phyloP scores from a whole-genome alignment of 1,140 invertebrate genomes.

The Ericerus pela region DNA sequence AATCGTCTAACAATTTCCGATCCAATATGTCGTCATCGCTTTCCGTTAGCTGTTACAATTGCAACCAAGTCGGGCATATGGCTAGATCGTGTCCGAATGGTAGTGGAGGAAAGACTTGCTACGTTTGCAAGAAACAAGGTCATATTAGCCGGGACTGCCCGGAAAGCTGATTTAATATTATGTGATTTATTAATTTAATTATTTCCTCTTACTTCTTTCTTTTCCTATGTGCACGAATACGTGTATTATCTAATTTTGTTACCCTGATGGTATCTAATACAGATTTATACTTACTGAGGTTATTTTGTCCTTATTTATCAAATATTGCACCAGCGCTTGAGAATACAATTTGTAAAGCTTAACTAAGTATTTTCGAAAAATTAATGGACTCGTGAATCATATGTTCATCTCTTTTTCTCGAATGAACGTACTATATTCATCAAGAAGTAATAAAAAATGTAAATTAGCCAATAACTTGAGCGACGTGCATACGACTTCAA shows the following conservation, averaged over 20 bases:
- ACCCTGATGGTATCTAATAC: conserved; percentile 4
- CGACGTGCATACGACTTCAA: too few species aligned
- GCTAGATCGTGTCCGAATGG: conserved; percentile 17
- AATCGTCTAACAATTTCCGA: conserved; percentile 9
- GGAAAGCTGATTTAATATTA: too few species aligned
- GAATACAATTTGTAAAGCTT: too few species aligned
- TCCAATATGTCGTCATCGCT: conserved; percentile 13
- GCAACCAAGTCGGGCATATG: conserved; percentile 18
- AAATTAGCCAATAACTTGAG: too few species aligned
- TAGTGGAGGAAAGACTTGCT: conserved; percentile 18
- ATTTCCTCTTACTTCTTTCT: too few species aligned
- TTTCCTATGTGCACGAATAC: background rate
- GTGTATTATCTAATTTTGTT: conserved; percentile 4
- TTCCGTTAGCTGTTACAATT: conserved; percentile 15
- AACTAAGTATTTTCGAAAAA: too few species aligned
- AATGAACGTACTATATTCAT: too few species aligned
- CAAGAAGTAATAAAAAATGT: too few species aligned
- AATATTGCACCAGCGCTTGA: too few species aligned
- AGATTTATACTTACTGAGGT: conserved; percentile 9
- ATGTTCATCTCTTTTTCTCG: too few species aligned
- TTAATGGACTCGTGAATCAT: too few species aligned
- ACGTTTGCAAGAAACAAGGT: conserved; percentile 16
- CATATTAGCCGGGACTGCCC: conserved; percentile 18
- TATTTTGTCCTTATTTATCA: too few species aligned
- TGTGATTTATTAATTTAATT: background rate